phyloP scores from a whole-genome alignment of 2,888 invertebrate genomes.

The Morpho achilles region DNA sequence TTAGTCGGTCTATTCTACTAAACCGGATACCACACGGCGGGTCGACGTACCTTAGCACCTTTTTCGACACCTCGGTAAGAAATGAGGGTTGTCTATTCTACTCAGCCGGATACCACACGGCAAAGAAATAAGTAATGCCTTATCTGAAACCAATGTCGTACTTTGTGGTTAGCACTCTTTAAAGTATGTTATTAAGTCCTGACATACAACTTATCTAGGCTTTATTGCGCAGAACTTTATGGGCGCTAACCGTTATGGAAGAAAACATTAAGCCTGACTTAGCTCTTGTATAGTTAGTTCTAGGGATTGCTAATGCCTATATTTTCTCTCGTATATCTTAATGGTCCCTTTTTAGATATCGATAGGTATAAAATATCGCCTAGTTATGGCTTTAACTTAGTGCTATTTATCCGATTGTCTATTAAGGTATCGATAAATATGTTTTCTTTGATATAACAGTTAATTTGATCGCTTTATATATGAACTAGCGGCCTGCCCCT shows the following conservation, averaged over 20 bases:
- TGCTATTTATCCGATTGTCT: slow-evolving; percentile 4
- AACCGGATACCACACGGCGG: too few species aligned
- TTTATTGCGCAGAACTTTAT: slow-evolving; percentile 14
- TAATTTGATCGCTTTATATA: too few species aligned
- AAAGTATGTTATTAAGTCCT: slow-evolving; percentile 3
- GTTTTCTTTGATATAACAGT: too few species aligned
- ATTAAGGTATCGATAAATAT: not conserved
- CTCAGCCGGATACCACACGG: too few species aligned
- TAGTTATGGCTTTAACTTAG: slow-evolving; percentile 4
- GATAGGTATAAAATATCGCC: slow-evolving; percentile 1
- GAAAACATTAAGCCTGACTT: slow-evolving; percentile 10
- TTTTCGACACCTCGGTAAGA: too few species aligned
- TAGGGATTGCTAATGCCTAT: slow-evolving; percentile 4
- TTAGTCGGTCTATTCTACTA: too few species aligned
- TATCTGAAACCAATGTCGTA: slow-evolving; percentile 11
- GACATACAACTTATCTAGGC: slow-evolving; percentile 13
- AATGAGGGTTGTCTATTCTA: too few species aligned
- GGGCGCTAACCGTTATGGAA: slow-evolving; percentile 16
- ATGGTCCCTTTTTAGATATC: slow-evolving; percentile 5
- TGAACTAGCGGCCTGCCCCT: too few species aligned
- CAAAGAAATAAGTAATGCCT: not conserved
- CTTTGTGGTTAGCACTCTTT: slow-evolving; percentile 11
- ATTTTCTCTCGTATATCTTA: slow-evolving; percentile 3
- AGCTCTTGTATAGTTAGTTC: not conserved
- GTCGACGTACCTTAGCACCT: too few species aligned